Base-by-base conservation (phyloP, 2,888 invertebrate species). In the Dendrolimus pini region DNA sequence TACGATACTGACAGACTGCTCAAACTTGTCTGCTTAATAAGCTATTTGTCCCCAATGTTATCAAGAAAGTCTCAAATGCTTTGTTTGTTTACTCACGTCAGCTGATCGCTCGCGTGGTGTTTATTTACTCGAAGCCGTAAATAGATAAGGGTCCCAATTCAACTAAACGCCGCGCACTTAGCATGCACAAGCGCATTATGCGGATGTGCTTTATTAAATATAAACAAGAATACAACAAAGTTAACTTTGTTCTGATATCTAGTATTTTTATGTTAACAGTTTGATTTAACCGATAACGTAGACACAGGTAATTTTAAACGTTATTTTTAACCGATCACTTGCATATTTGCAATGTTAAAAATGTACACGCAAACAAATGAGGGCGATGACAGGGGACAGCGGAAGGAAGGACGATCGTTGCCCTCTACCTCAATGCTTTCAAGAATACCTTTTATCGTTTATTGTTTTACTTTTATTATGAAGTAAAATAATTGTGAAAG, bases 1-100 rank as follows among this genome's bases (percentile, higher is more conserved):
- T 60, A 66, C 58, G 54, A 52, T 61, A 61, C 41, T 59, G 59
- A 56, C 60, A 59, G 47, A 62, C 59, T 59, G 57, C 61, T 57
- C 55, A 18, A 59, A 66, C 58, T 59, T 60, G 56, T 62, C 60
- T 58, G 58, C 55, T 59, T 57, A 57, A 55, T 58, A 55, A 14
- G 47, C 9, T 47, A 9, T 47, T 10, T 47, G 47, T 30, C 47
- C 47, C 47, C 62, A 65, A 61, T 60, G 61, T 61, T 64, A 65
- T 64, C 63, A 62, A 67, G 68, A 69, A 68, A 74, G 71, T 70
- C 62, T 62, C 70, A 64, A 65, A 63, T 62, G 77, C 71, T 75
- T 81, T 85, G 83, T 75, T 81, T 85, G 83, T 86, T 86, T 85
- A 87, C 85, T 73, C 65, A 65, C 69, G 85, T 82, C 86, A 87